Conservation (phyloP, 2,113 vertebrate species). For the Gymnorhina tibicen region DNA sequence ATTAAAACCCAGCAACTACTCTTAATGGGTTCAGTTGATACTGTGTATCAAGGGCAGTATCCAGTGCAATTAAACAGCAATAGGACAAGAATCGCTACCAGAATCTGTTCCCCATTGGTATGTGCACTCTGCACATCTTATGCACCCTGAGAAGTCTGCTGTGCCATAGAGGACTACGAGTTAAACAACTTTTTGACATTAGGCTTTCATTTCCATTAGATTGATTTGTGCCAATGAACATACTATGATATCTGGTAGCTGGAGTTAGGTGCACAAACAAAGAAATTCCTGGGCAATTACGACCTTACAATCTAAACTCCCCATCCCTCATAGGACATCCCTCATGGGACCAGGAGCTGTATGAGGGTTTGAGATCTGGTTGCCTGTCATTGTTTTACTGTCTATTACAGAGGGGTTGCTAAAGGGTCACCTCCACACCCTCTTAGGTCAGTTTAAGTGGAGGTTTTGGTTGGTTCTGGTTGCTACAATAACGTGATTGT, state of each 20-base stretch:
- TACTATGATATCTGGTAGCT: not conserved
- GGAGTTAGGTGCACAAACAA: not conserved
- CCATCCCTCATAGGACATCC: not conserved
- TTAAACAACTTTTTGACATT: not conserved
- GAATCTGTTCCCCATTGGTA: not conserved
- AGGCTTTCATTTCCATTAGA: not conserved
- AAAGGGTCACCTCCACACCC: not conserved
- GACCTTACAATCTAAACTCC: not conserved
- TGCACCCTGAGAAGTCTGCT: not conserved
- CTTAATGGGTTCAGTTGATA: not conserved
- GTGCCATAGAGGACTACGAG: not conserved
- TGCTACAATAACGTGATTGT: not conserved
- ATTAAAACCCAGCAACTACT: not conserved
- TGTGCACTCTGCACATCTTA: rapidly evolving
- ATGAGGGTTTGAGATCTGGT: not conserved
- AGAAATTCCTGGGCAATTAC: not conserved
- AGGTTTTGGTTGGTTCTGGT: not conserved
- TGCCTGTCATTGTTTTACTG: not conserved
- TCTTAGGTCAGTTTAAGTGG: not conserved
- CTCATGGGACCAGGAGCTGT: not conserved
- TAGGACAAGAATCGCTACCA: not conserved
- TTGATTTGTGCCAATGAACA: not conserved
- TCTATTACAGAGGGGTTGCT: not conserved
- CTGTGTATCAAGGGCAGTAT: not conserved
- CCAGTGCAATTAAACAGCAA: not conserved